Evolutionary conservation across 2,113 vertebrate genomes (phyloP), one percentile per base, ranked within the genome.

Genomic region (Cavia porcellus): DNA sequence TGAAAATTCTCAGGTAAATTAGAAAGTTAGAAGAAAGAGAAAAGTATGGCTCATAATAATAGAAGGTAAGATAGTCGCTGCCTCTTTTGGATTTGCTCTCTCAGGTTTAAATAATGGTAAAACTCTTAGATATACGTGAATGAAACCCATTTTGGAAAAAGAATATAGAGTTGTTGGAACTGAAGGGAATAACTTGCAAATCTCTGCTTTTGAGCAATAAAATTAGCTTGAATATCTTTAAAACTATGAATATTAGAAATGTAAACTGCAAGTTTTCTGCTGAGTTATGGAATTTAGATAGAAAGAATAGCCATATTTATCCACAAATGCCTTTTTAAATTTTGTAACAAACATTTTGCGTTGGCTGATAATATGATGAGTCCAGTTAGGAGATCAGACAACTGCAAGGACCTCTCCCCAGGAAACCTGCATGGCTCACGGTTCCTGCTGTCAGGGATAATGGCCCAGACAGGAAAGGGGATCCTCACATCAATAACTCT

Each of bases 371-470:
- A 97, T 86, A 59, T 96, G 98, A 97, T 98, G 96, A 97, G 94
- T 95, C 90, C 77, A 86, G 86, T 96, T 95, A 85, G 83, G 85
- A 97, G 80, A 96, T 94, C 96, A 94, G 70, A 83, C 95, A 97
- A 96, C 84, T 97, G 30, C 70, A 96, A 88, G 96, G 93, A 57
- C 55, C 98, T 97, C 61, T 98, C 96, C 92, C 95, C 97, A 93
- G 95, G 92, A 98, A 98, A 96, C 94, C 68, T 86, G 97, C 95
- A 85, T 95, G 94, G 94, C 94, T 97, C 0, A 0, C 88, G 93
- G 93, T 95, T 98, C 57, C 95, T 96, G 85, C 98, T 98, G 97
- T 87, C 89, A 85, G 92, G 90, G 89, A 87, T 95, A 96, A 98
- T 81, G 86, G 64, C 81, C 82, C 50, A 97, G 97, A 97, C 81